A percentile compares a stretch with the other conserved stretches of the same genome.
Evolutionary conservation across 2,888 invertebrate species (phyloP).

Genomic region (Hoplodrina blanda): DNA sequence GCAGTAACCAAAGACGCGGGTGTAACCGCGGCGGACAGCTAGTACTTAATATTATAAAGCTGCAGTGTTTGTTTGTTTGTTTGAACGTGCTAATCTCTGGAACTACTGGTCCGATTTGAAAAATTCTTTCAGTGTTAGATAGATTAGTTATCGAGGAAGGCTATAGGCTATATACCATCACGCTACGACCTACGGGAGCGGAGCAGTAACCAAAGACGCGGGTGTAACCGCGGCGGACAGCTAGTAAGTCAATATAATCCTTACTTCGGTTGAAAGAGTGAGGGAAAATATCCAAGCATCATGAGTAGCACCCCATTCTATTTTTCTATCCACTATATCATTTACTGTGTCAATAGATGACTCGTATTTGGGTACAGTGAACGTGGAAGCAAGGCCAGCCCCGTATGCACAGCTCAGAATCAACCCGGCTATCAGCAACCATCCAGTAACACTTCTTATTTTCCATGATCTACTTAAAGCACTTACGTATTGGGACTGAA

Average conservation of each 20-base stretch:
- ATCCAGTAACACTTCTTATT: constrained; percentile 84
- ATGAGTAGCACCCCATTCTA: constrained; percentile 92
- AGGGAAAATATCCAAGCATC: constrained; percentile 93
- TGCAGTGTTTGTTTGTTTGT: no score
- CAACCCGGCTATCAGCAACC: constrained; percentile 89
- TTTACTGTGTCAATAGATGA: constrained; percentile 91
- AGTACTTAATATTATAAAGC: no score
- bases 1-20: no score
- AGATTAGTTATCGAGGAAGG: no score
- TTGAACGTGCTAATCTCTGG: no score
- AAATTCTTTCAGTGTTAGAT: no score
- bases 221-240: no score
- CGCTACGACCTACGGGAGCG: no score
- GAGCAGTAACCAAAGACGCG: no score
- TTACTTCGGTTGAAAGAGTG: constrained; percentile 89
- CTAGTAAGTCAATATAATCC: constrained; percentile 8
- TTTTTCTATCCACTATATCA: constrained; percentile 90
- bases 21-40: no score
- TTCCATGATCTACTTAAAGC: constrained; percentile 73
- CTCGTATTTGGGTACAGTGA: constrained; percentile 92
- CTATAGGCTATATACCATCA: no score
- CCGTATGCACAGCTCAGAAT: constrained; percentile 92
- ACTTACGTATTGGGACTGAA: constrained; percentile 55
- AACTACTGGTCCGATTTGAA: no score
- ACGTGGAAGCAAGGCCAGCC: constrained; percentile 92